These are phyloP conservation scores for Cephonodes hylas DNA, from an alignment of 2,888 invertebrate genomes.

Conservation along the genomic window DNA sequence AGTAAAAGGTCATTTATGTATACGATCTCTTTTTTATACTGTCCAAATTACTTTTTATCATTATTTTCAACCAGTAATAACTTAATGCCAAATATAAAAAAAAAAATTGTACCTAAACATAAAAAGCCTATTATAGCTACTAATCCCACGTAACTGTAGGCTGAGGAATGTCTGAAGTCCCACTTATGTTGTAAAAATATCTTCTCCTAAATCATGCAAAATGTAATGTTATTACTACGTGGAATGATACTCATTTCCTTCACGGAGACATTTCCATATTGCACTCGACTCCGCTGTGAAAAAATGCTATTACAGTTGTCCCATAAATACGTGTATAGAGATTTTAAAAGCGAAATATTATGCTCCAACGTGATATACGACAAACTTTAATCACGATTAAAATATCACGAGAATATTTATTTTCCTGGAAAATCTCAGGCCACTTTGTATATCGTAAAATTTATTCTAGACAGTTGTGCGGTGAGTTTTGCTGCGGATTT, in stretches of 20 bases:
- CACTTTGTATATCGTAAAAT: background rate
- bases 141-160: background rate
- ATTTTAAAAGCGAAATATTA: slow-evolving; percentile 2
- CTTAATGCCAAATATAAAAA: background rate
- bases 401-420: slow-evolving; percentile 10
- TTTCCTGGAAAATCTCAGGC: background rate
- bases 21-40: too few relatives aligned
- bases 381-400: slow-evolving; percentile 25
- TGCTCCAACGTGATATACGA: slow-evolving; percentile 29
- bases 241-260: slow-evolving; percentile 3
- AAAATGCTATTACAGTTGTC: slow-evolving; percentile 6
- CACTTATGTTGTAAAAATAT: background rate
- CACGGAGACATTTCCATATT: slow-evolving; percentile 3
- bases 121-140: background rate
- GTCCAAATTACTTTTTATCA: too few relatives aligned
- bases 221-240: background rate
- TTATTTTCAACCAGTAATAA: background rate
- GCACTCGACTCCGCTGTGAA: background rate
- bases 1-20: too few relatives aligned
- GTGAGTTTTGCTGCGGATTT: background rate
- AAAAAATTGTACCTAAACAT: background rate
- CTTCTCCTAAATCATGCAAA: background rate
- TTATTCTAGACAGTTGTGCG: background rate
- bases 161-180: too few relatives aligned
- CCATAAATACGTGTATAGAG: slow-evolving; percentile 1